phyloP scores from a whole-genome alignment of 2,113 vertebrate genomes.

The Numenius arquata region DNA sequence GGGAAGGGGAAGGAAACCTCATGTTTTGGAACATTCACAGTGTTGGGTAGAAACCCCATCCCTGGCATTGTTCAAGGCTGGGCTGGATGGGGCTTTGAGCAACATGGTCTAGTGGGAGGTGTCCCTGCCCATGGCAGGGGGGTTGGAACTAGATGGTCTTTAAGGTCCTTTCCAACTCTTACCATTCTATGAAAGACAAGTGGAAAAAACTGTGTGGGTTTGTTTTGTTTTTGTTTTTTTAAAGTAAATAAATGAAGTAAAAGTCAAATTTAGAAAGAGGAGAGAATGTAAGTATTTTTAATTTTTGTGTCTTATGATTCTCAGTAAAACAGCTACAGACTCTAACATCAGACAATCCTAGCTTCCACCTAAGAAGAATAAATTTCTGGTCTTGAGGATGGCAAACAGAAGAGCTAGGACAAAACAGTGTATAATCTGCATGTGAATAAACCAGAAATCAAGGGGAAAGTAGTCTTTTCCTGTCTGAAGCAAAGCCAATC shows the following conservation, averaged over 20 bases:
- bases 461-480: background rate
- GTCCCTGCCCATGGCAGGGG: background rate
- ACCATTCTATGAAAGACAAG: background rate
- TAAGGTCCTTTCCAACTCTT: background rate
- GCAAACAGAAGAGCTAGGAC: background rate
- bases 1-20: background rate
- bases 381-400: background rate
- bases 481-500: background rate
- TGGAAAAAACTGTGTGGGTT: background rate
- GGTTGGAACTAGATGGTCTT: background rate
- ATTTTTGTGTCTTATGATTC: background rate
- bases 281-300: background rate
- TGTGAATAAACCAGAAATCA: background rate
- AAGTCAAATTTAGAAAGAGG: background rate
- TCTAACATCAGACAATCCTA: background rate
- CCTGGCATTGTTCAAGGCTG: background rate
- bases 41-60: background rate
- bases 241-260: background rate
- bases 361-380: background rate
- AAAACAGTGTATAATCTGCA: background rate
- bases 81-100: background rate
- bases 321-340: background rate
- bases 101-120: background rate
- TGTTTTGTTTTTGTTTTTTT: background rate
- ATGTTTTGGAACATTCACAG: background rate